phyloP scores from a whole-genome alignment of 2,797 vertebrate genomes.

The Parambassis ranga region DNA sequence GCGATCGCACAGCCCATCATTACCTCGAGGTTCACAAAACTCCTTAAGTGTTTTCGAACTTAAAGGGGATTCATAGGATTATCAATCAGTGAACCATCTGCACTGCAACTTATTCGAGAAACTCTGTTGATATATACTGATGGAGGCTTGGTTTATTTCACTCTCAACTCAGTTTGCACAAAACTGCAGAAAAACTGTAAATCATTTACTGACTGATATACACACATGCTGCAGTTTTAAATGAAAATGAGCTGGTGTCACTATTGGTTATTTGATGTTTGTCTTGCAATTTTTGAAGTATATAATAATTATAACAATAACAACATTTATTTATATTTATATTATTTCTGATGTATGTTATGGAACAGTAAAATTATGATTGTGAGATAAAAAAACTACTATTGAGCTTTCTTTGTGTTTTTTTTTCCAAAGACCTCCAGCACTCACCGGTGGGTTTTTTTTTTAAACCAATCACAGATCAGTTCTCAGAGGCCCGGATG shows the following conservation, averaged over 20 bases:
- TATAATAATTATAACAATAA: constrained; percentile 50
- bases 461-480: no score
- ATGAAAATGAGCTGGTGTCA: constrained; percentile 37
- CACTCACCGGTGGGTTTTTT: no score
- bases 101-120: constrained; percentile 10
- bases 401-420: neutral
- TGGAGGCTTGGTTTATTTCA: constrained; percentile 23
- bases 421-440: no score
- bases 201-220: neutral
- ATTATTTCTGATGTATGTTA: constrained; percentile 76
- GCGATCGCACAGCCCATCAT: no score
- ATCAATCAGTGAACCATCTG: constrained; percentile 8
- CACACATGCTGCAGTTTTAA: constrained; percentile 8
- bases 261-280: constrained; percentile 45
- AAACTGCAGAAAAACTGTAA: neutral
- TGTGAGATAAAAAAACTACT: constrained; percentile 56
- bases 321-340: constrained; percentile 72
- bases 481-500: no score
- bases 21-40: neutral
- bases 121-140: constrained; percentile 3
- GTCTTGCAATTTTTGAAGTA: constrained; percentile 66
- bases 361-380: constrained; percentile 72
- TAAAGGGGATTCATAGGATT: neutral
- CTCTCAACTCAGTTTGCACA: constrained; percentile 31
- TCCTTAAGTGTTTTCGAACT: neutral